Evolutionary conservation across 2,113 vertebrate species (phyloP).

Genomic region (Labeo rohita): DNA sequence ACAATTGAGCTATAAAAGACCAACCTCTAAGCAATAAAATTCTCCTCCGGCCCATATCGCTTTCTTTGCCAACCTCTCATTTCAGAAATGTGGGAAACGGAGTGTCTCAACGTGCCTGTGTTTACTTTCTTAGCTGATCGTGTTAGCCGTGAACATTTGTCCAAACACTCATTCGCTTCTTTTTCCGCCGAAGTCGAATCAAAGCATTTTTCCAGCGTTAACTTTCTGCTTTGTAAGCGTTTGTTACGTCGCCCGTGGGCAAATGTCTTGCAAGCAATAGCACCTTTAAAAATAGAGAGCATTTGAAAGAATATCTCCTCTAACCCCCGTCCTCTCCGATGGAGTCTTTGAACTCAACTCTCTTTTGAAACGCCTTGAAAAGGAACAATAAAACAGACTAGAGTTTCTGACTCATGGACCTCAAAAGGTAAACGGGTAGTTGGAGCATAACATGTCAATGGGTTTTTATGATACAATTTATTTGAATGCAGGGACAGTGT

Average conservation of each 20-base stretch:
- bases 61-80: neutral
- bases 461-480: neutral
- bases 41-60: neutral
- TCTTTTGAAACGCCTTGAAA: constrained; percentile 51
- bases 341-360: constrained; percentile 54
- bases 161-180: neutral
- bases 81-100: neutral
- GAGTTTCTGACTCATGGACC: constrained; percentile 51
- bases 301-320: constrained; percentile 50
- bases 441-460: neutral
- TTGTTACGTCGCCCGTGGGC: constrained; percentile 22
- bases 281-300: constrained; percentile 50
- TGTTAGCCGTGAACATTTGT: constrained; percentile 32
- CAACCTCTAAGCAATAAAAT: neutral
- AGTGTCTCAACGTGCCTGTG: constrained; percentile 25
- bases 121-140: constrained; percentile 27
- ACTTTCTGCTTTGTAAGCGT: constrained; percentile 41
- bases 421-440: constrained; percentile 22
- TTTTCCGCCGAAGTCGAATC: constrained; percentile 43
- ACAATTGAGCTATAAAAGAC: neutral
- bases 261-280: constrained; percentile 47
- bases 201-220: constrained; percentile 45
- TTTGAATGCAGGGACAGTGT: neutral
- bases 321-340: constrained; percentile 40
- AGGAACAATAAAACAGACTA: constrained; percentile 50